phyloP scores from a whole-genome alignment of 2,113 vertebrate species.

The Spea bombifrons region DNA sequence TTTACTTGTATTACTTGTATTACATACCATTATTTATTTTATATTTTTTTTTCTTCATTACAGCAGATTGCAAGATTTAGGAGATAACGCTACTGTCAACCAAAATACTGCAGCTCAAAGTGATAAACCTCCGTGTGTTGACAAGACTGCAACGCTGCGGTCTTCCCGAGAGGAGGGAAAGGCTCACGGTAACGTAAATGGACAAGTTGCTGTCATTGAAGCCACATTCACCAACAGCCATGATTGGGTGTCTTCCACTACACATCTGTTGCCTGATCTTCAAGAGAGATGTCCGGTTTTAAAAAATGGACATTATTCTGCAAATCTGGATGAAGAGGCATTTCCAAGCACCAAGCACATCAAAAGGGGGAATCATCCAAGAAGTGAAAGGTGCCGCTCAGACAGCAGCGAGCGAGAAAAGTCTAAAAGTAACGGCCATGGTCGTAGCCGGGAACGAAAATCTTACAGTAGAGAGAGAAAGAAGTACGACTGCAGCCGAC shows the following conservation, averaged over 20 bases:
- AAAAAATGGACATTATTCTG: too few relatives aligned
- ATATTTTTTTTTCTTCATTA: constrained; percentile 45
- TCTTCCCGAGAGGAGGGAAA: not conserved
- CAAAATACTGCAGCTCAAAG: not conserved
- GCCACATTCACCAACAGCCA: constrained; percentile 16
- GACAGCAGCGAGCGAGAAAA: constrained; percentile 57
- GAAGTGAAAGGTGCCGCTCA: constrained; percentile 54
- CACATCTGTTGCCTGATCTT: constrained; percentile 2
- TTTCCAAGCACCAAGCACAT: constrained; percentile 54
- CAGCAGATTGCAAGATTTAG: constrained; percentile 45
- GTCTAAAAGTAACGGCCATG: constrained; percentile 41
- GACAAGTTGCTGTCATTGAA: not conserved
- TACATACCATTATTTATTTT: not conserved
- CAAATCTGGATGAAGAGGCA: constrained; percentile 40
- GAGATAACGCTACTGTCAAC: not conserved
- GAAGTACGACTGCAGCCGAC: constrained; percentile 45
- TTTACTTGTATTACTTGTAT: not conserved
- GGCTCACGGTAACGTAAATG: constrained; percentile 19
- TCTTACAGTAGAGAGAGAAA: constrained; percentile 47
- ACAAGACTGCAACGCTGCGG: constrained; percentile 20
- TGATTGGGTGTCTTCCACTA: constrained; percentile 39
- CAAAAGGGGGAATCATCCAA: constrained; percentile 62
- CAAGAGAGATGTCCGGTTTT: constrained; percentile 35
- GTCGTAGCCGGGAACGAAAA: constrained; percentile 41
- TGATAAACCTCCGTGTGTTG: too few relatives aligned